Conservation (phyloP, 1,140 invertebrate species). For the Drosophila saltans region DNA sequence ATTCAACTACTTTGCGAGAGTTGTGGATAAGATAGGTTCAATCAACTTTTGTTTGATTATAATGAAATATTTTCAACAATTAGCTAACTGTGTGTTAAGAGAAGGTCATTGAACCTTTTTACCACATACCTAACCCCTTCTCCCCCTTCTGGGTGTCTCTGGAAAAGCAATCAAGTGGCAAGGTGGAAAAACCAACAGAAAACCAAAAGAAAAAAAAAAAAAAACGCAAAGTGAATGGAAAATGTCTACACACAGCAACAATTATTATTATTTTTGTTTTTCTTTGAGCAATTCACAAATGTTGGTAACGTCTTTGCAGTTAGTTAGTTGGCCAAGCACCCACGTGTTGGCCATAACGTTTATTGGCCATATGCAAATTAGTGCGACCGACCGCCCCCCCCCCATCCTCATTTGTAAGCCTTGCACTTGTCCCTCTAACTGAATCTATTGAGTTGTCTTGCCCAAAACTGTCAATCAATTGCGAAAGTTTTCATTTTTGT, state of each 20-base stretch:
- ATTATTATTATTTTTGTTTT: constrained; percentile 54
- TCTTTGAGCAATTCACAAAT: constrained; percentile 48
- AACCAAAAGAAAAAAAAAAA: not conserved
- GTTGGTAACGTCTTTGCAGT: constrained; percentile 53
- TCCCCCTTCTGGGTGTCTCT: constrained; percentile 20
- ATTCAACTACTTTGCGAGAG: too few relatives aligned
- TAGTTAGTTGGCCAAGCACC: constrained; percentile 11
- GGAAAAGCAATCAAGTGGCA: constrained; percentile 71
- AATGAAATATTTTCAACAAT: constrained; percentile 44
- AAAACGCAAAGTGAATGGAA: constrained; percentile 80
- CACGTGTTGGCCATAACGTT: constrained; percentile 65
- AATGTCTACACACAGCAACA: constrained; percentile 65
- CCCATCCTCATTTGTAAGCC: constrained; percentile 59
- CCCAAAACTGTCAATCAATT: constrained; percentile 40
- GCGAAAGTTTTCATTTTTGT: constrained; percentile 64
- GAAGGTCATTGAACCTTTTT: constrained; percentile 62
- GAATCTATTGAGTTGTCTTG: not conserved
- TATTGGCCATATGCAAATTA: constrained; percentile 66
- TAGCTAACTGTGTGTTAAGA: constrained; percentile 51
- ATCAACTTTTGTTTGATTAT: constrained; percentile 47
- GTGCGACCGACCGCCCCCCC: not conserved
- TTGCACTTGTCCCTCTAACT: constrained; percentile 58
- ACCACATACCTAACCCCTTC: not conserved
- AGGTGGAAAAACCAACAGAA: constrained; percentile 60
- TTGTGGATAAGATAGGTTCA: constrained; percentile 44